Base-by-base conservation (phyloP, 2,888 invertebrate genomes). In the Callosobruchus maculatus region DNA sequence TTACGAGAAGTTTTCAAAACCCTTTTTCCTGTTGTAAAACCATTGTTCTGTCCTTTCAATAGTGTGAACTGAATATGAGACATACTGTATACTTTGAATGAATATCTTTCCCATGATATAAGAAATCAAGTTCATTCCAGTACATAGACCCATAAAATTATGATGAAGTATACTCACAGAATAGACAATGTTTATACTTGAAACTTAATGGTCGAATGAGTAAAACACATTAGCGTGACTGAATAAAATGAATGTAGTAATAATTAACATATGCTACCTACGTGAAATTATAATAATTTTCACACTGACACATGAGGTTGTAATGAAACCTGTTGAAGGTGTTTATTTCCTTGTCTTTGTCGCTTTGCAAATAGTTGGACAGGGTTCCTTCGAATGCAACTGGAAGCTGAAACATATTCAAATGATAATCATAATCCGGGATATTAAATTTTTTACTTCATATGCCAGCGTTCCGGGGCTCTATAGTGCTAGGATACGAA, bases 301-400 rank as follows among this genome's bases (percentile, higher is more conserved):
- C 76, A 71, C 83, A 82, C 69, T 80, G 80, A 22, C 78, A 74
- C 72, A 84, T 73, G 13, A 85, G 71, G 70, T 81, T 77, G 20
- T 80, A 73, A 72, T 85, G 84, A 75, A 84, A 85, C 75, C 85
- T 75, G 74, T 84, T 84, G 72, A 85, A 83, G 4, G 83, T 82
- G 73, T 85, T 84, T 4, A 84, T 76, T 72, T 81, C 79, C 20
- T 79, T 77, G 67, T 84, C 68, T 26, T 75, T 75, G 71, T 84
- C 82, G 68, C 73, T 82, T 30, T 75, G 68, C 30, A 85, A 73
- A 76, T 85, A 85, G 30, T 83, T 81, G 5, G 74, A 69, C 31
- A 85, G 70, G 7, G 74, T 77, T 20, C 82, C 82, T n/a, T 80
- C 74, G 77, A 81, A 84, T 5, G 78, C 75, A 71, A 80, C 79